Conservation (phyloP, 2,888 invertebrate species). For the Melanargia galathea region DNA sequence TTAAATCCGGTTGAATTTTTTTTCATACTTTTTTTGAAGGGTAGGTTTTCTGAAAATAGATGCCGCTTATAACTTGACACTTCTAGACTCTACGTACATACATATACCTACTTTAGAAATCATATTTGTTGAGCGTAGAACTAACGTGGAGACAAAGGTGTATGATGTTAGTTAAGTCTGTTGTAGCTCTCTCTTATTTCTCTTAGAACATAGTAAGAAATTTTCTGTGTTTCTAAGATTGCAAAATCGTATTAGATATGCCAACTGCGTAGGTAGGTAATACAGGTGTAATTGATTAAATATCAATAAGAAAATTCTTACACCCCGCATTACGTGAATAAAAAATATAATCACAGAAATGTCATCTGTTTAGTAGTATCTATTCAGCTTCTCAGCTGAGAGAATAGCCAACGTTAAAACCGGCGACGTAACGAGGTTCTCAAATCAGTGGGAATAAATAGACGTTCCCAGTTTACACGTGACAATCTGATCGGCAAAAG, state of each 20-base stretch:
- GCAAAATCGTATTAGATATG: no score
- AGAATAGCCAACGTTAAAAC: constrained; percentile 41
- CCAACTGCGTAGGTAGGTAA: no score
- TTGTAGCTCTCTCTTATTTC: no score
- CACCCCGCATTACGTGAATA: no score
- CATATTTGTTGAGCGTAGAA: neutral
- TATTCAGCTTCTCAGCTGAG: neutral
- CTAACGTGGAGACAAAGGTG: neutral
- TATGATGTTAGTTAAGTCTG: no score
- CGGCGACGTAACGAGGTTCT: constrained; percentile 48
- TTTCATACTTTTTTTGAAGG: neutral
- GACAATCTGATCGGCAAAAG: constrained; percentile 72
- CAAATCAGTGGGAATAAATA: constrained; percentile 51
- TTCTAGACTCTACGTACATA: neutral
- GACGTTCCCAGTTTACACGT: constrained; percentile 58
- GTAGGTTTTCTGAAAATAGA: neutral
- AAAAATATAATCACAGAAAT: neutral
- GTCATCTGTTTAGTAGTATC: neutral
- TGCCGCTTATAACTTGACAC: no score
- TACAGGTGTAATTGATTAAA: no score
- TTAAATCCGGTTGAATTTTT: neutral
- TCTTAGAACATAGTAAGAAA: no score
- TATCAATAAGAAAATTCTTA: no score
- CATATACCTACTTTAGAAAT: no score
- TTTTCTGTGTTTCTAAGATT: no score